These are phyloP conservation scores for Atherinomorus stipes DNA, from an alignment of 2,113 vertebrate genomes.

Conservation along the genomic window DNA sequence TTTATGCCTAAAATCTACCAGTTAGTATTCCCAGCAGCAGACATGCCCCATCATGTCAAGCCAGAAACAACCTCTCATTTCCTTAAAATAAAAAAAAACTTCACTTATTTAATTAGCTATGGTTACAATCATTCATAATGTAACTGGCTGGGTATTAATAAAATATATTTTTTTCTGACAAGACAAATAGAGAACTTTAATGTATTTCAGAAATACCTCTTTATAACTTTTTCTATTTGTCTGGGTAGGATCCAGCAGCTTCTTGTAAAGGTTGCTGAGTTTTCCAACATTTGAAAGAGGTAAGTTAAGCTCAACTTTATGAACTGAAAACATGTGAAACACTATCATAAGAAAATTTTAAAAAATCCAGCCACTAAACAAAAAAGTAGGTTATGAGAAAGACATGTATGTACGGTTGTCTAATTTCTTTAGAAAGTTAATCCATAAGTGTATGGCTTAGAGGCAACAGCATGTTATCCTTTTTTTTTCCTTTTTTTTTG, in stretches of 20 bases:
- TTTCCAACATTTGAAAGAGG: not conserved
- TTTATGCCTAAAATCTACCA: not conserved
- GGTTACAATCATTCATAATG: not conserved
- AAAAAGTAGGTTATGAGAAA: constrained; percentile 63
- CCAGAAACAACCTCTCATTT: no score
- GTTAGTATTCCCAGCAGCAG: not conserved
- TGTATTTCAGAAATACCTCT: no score
- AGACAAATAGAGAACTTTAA: not conserved
- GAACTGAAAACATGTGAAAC: not conserved
- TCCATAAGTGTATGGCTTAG: constrained; percentile 60
- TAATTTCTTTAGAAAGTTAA: constrained; percentile 63
- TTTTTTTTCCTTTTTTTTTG: constrained; percentile 16
- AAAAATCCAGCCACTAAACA: not conserved
- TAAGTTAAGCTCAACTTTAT: not conserved
- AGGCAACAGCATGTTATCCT: constrained; percentile 37
- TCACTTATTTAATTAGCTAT: not conserved
- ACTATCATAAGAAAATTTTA: not conserved
- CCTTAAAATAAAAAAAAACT: no score
- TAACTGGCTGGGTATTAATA: not conserved
- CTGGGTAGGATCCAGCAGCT: not conserved
- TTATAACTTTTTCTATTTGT: not conserved
- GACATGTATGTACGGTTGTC: constrained; percentile 30
- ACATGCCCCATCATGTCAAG: no score
- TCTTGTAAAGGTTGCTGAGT: not conserved
- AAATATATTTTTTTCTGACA: not conserved